Conservation (phyloP, 1,140 invertebrate species). For the Drosophila oshimai region DNA sequence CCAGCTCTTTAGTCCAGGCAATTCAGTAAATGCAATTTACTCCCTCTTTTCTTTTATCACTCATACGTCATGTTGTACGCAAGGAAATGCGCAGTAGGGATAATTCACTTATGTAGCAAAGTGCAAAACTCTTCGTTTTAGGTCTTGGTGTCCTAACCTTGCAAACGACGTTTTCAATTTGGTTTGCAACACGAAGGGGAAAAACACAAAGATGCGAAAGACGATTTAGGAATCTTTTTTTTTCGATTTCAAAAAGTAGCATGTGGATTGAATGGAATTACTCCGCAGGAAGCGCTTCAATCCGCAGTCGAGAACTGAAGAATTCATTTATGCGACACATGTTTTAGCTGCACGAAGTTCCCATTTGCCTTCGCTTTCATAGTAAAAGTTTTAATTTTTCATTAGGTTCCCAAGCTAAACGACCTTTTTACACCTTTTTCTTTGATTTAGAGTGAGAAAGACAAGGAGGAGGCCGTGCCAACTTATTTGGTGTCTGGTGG, state of each 20-base stretch:
- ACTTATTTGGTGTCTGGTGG: slow-evolving; percentile 55
- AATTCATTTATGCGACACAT: slow-evolving; percentile 26
- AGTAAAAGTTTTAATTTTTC: slow-evolving; percentile 54
- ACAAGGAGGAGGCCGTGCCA: slow-evolving; percentile 35
- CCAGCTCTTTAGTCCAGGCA: not conserved
- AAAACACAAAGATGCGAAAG: not conserved
- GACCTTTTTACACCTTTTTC: slow-evolving; percentile 3
- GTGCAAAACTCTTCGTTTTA: slow-evolving; percentile 11
- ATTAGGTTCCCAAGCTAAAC: slow-evolving; percentile 17
- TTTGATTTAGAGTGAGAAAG: slow-evolving; percentile 11
- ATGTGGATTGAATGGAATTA: slow-evolving; percentile 55
- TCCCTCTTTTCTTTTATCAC: slow-evolving; percentile 8
- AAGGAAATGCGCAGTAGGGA: slow-evolving; percentile 13
- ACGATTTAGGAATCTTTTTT: slow-evolving; percentile 16
- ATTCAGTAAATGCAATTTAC: slow-evolving; percentile 42
- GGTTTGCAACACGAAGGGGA: not conserved
- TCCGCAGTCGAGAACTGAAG: not conserved
- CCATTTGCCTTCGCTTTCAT: slow-evolving; percentile 26
- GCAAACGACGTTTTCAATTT: slow-evolving; percentile 1
- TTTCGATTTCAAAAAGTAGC: slow-evolving; percentile 8
- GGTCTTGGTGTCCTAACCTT: slow-evolving; percentile 11
- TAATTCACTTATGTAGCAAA: slow-evolving; percentile 61
- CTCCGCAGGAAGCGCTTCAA: slow-evolving; percentile 41
- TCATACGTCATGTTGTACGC: slow-evolving; percentile 54
- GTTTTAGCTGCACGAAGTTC: slow-evolving; percentile 15